These are phyloP conservation scores for Paelopatides confundens DNA, from an alignment of 53 echinoderm and acorn worm genomes.

Conservation along the genomic window DNA sequence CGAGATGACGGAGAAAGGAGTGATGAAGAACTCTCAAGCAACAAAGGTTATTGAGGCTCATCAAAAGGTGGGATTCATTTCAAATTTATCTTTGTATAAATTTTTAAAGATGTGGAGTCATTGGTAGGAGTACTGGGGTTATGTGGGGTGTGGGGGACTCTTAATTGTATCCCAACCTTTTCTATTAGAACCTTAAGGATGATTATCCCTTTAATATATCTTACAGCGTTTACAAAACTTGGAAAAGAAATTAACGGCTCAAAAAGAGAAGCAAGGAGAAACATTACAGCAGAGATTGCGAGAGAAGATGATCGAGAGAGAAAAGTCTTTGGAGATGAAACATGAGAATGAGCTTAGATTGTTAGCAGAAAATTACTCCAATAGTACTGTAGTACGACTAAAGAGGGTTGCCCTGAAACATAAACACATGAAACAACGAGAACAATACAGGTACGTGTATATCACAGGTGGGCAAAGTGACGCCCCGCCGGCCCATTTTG, in stretches of 20 bases:
- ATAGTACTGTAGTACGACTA: slow-evolving; percentile 75
- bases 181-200: too few species aligned
- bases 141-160: too few species aligned
- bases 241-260: slow-evolving; percentile 80
- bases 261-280: slow-evolving; percentile 83
- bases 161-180: too few species aligned
- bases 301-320: slow-evolving; percentile 80
- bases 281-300: slow-evolving; percentile 76
- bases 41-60: slow-evolving; percentile 95
- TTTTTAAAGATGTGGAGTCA: too few species aligned
- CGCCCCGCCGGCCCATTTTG: too few species aligned
- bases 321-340: slow-evolving; percentile 63
- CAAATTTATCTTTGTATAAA: too few species aligned
- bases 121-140: too few species aligned
- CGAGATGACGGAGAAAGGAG: slow-evolving; percentile 92
- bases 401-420: slow-evolving; percentile 88
- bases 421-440: slow-evolving; percentile 89
- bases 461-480: too few species aligned
- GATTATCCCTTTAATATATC: too few species aligned
- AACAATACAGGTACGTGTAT: slow-evolving; percentile 82
- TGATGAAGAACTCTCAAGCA: slow-evolving; percentile 86
- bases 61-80: slow-evolving; percentile 79
- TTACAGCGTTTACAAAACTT: slow-evolving; percentile 39
- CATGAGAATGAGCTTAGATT: slow-evolving; percentile 76
- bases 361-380: slow-evolving; percentile 64